Evolutionary conservation across 2,888 invertebrate genomes (phyloP).

Genomic region (Meliscaeva auricollis): DNA sequence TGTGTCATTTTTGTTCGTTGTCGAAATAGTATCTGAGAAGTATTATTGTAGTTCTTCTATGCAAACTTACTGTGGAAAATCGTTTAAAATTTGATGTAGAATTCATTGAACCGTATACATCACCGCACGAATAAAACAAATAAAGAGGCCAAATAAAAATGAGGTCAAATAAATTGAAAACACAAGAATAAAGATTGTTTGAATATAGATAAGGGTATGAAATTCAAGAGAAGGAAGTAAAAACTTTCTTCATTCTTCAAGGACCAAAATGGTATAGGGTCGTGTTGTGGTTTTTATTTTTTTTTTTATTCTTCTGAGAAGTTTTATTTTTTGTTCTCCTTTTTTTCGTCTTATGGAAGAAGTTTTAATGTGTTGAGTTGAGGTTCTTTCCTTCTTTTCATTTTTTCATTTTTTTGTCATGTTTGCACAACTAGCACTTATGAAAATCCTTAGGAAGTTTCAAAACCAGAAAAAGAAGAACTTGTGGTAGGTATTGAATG

Average conservation of each 20-base stretch:
- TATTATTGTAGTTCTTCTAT: too few species aligned
- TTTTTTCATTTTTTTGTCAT: constrained; percentile 4
- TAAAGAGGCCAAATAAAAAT: neutral
- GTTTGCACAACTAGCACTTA: constrained; percentile 34
- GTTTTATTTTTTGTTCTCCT: neutral
- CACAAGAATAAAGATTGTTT: constrained; percentile 16
- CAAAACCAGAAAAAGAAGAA: constrained; percentile 1
- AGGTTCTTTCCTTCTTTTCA: neutral
- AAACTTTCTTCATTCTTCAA: constrained; percentile 21
- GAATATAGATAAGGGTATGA: constrained; percentile 3
- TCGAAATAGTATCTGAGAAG: too few species aligned
- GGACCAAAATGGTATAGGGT: constrained; percentile 21
- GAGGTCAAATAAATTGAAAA: constrained; percentile 24
- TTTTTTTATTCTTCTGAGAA: neutral
- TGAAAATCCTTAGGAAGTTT: constrained; percentile 16
- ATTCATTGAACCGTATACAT: constrained; percentile 3
- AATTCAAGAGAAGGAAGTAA: constrained; percentile 16
- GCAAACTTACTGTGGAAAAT: constrained; percentile 6
- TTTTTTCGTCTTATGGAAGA: neutral
- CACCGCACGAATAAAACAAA: neutral
- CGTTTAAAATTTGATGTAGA: neutral
- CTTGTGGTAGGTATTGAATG: constrained; percentile 3
- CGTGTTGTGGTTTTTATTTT: constrained; percentile 20
- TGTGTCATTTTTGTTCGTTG: constrained; percentile 23
- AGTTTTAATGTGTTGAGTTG: neutral